phyloP scores from a whole-genome alignment of 2,888 invertebrate species.

The Endomychus coccineus region DNA sequence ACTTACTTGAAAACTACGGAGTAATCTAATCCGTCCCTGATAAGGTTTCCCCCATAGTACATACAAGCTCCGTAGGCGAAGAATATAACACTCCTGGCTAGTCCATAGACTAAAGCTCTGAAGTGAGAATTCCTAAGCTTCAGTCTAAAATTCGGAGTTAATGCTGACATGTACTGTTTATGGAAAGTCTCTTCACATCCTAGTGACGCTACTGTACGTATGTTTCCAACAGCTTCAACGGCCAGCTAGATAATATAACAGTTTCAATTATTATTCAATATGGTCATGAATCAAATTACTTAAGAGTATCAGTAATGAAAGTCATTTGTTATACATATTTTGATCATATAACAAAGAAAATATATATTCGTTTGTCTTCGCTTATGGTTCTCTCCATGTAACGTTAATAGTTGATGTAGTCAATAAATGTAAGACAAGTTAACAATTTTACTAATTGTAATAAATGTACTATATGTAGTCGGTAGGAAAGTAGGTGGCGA shows the following conservation, averaged over 20 bases:
- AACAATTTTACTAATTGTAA: no score
- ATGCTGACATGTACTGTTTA: constrained; percentile 52
- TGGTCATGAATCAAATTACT: not conserved
- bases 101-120: constrained; percentile 61
- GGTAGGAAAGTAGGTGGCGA: no score
- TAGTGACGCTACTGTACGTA: constrained; percentile 68
- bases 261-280: no score
- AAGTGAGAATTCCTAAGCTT: constrained; percentile 57
- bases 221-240: constrained; percentile 70
- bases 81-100: constrained; percentile 66
- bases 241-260: constrained; percentile 49
- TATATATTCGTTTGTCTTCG: no score
- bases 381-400: no score
- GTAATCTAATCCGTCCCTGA: constrained; percentile 52
- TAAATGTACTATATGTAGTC: no score
- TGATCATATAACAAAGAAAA: no score
- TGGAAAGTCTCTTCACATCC: constrained; percentile 64
- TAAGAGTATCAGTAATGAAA: constrained; percentile 5
- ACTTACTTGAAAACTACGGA: constrained; percentile 64
- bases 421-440: no score
- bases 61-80: constrained; percentile 65
- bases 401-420: no score
- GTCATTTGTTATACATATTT: constrained; percentile 4
- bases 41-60: constrained; percentile 66
- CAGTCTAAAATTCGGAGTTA: constrained; percentile 53